These are phyloP conservation scores for Drosophila saltans DNA, from an alignment of 1,140 invertebrate genomes.

Conservation along the genomic window DNA sequence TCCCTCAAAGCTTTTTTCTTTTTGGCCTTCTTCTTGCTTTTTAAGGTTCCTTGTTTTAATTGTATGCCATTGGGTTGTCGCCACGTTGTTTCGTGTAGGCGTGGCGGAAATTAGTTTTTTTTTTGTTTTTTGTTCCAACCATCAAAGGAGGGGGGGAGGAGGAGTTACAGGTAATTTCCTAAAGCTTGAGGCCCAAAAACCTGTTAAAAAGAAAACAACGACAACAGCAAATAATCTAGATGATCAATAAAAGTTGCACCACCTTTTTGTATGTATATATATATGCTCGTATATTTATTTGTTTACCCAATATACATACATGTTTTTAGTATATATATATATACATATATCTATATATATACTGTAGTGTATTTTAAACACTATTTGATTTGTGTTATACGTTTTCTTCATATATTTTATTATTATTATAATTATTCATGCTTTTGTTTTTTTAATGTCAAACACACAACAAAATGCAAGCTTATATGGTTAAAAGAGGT, in stretches of 20 bases:
- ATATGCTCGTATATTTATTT: conserved; percentile 59
- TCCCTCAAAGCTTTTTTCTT: not conserved
- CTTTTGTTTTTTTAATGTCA: conserved; percentile 1
- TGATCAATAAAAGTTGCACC: conserved; percentile 13
- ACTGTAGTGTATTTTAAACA: conserved; percentile 39
- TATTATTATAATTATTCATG: not conserved
- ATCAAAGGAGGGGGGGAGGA: conserved; percentile 42
- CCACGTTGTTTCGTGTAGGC: conserved; percentile 31
- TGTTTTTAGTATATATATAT: conserved; percentile 17
- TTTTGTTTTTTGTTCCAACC: not conserved
- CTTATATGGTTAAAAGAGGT: conserved; percentile 10
- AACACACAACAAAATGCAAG: conserved; percentile 24
- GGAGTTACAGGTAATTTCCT: conserved; percentile 71
- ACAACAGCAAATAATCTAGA: not conserved
- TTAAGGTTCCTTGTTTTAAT: conserved; percentile 5
- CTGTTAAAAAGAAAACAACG: conserved; percentile 1
- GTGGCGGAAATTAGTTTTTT: conserved; percentile 70
- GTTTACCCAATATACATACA: conserved; percentile 47
- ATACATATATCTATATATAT: conserved; percentile 35
- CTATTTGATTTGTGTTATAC: conserved; percentile 53
- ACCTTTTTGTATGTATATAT: conserved; percentile 23
- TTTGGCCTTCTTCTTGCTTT: not conserved
- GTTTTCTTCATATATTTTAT: conserved; percentile 7
- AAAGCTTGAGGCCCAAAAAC: conserved; percentile 36
- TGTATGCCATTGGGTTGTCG: conserved; percentile 42